Conservation (phyloP, 2,797 vertebrate genomes). For the Macrochelys suwanniensis region DNA sequence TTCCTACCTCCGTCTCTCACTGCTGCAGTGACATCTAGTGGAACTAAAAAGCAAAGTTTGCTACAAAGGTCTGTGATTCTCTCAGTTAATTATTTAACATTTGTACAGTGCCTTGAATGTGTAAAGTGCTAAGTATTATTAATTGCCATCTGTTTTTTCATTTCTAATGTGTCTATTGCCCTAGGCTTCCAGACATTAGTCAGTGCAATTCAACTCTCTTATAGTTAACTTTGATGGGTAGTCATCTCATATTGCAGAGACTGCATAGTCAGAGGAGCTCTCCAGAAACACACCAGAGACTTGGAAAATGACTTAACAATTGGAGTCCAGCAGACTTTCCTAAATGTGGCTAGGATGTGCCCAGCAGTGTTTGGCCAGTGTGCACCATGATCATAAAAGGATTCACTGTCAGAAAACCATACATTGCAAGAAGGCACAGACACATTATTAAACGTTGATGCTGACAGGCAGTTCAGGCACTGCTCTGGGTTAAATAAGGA, state of each 20-base stretch:
- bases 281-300: not conserved
- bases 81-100: not conserved
- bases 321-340: not conserved
- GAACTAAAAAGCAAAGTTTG: not conserved
- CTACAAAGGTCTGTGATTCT: not conserved
- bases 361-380: not conserved
- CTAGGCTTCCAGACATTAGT: not conserved
- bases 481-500: not conserved
- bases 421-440: not conserved
- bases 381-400: not conserved
- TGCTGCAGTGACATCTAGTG: conserved; percentile 66
- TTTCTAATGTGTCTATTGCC: not conserved
- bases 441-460: not conserved
- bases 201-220: not conserved
- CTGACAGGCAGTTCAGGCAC: not conserved
- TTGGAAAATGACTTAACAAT: not conserved
- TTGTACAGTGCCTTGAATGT: not conserved
- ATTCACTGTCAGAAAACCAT: not conserved
- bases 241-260: not conserved
- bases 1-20: not conserved
- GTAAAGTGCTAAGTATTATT: not conserved
- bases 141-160: not conserved
- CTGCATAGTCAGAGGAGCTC: not conserved
- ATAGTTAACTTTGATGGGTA: not conserved
- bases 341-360: not conserved